Evolutionary conservation across 2,797 vertebrate genomes (phyloP), one percentile per base, ranked within the genome.

Genomic region (Rhinophrynus dorsalis): DNA sequence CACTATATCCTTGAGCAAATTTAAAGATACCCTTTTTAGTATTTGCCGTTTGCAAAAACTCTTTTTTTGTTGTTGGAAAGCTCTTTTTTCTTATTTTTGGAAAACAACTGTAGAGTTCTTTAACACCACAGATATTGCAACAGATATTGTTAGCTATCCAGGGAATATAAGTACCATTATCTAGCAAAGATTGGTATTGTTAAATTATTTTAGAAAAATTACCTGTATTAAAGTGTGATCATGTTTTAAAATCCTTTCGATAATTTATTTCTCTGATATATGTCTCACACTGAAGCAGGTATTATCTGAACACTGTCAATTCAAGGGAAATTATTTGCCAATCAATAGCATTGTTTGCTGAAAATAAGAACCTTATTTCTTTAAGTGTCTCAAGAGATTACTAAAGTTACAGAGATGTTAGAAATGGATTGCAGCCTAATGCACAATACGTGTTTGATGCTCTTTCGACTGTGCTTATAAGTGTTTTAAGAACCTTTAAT

Each of bases 141-240:
- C 30, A 5, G 57, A 12, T 69, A 69, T 62, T 69, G 61, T 69
- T 69, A 69, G 47, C 24, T 33, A 54, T n/a, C 32, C 61, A 29
- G 17, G 11, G 11, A 62, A 56, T 56, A 37, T 57, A 63, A 21
- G 18, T 47, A 45, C 50, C 40, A 63, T 70, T 70, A 70, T 56
- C 59, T 48, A 48, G 40, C 20, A 63, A 70, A 37, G 29, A 70
- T 47, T 54, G 47, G 24, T 18, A 35, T 63, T 40, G 48, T 71
- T 64, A 56, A 71, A 71, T 56, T 63, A 63, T 64, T 60, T 71
- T 51, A 71, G 55, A 56, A n/a, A 71, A 57, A 62, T 71, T 48
- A 64, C 68, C 63, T 56, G 51, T 59, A 64, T 56, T 64, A 71
- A 64, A 57, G 50, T 29, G 6, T 55, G 51, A 64, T 63, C 59